These are phyloP conservation scores for Prunella himalayana DNA, from an alignment of 2,113 vertebrate species.

Conservation along the genomic window DNA sequence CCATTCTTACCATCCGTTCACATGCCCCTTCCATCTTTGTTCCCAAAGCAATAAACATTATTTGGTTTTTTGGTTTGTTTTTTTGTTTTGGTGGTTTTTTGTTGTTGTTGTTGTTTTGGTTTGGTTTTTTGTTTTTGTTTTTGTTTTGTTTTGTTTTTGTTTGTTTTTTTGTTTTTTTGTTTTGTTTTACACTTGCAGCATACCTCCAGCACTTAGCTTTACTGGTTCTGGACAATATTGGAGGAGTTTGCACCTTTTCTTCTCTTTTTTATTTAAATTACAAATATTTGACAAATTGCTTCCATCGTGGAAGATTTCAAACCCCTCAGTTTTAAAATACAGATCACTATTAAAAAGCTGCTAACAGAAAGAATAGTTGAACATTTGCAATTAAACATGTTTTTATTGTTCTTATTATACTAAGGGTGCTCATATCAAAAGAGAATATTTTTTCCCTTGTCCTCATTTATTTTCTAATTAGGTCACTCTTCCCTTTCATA, in stretches of 20 bases:
- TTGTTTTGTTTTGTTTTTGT: no score
- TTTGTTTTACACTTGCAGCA: background rate
- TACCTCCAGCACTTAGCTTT: background rate
- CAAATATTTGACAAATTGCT: slow-evolving; percentile 18
- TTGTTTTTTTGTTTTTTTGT: no score
- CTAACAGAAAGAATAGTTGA: background rate
- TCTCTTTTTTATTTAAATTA: slow-evolving; percentile 12
- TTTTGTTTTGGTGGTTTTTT: no score
- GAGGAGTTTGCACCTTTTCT: background rate
- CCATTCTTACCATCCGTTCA: background rate
- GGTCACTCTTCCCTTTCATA: background rate
- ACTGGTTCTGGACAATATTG: background rate
- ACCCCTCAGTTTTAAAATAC: background rate
- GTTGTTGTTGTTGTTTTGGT: no score
- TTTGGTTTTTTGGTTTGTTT: background rate
- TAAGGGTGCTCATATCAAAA: background rate
- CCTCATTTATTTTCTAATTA: background rate
- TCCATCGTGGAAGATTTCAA: background rate
- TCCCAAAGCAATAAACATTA: background rate
- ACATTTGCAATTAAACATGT: background rate
- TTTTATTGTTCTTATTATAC: background rate
- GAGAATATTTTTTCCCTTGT: background rate
- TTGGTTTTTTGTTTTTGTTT: background rate
- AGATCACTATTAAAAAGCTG: background rate
- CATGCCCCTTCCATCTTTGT: background rate